These are phyloP conservation scores for Rousettus madagascariensis DNA, from an alignment of 2,797 vertebrate species.

Conservation along the genomic window DNA sequence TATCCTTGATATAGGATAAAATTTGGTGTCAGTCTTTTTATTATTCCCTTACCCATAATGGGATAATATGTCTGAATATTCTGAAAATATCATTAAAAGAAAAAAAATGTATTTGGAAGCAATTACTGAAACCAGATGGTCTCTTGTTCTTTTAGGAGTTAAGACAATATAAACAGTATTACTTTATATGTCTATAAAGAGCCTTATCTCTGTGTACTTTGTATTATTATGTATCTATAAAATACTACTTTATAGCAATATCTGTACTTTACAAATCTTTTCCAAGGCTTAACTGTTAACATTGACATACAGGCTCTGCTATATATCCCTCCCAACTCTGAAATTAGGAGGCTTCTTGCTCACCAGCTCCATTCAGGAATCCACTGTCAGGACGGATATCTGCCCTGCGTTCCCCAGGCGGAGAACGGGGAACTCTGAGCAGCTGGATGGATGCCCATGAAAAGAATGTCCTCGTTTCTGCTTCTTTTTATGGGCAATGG, in stretches of 20 bases:
- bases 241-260: not conserved
- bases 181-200: conserved; percentile 20
- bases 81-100: conserved; percentile 28
- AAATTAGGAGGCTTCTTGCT: not conserved
- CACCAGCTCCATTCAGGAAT: conserved; percentile 6
- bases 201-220: conserved; percentile 24
- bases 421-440: conserved; percentile 1
- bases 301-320: not conserved
- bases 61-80: conserved; percentile 22
- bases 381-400: conserved; percentile 54
- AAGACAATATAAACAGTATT: conserved; percentile 30
- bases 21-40: conserved; percentile 38
- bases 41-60: not conserved
- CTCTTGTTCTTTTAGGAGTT: conserved; percentile 30
- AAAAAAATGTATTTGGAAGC: conserved; percentile 1
- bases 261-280: not conserved
- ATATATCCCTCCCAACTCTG: not conserved
- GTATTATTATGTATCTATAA: conserved; percentile 10
- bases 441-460: conserved; percentile 54
- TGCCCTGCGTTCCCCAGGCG: conserved; percentile 14
- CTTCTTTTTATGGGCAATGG: conserved; percentile 54
- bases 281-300: not conserved
- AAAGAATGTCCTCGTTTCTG: conserved; percentile 51
- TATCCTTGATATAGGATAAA: conserved; percentile 27
- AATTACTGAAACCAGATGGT: conserved; percentile 36